Base-by-base conservation (phyloP, 2,113 vertebrate genomes). In the Salvator merianae region DNA sequence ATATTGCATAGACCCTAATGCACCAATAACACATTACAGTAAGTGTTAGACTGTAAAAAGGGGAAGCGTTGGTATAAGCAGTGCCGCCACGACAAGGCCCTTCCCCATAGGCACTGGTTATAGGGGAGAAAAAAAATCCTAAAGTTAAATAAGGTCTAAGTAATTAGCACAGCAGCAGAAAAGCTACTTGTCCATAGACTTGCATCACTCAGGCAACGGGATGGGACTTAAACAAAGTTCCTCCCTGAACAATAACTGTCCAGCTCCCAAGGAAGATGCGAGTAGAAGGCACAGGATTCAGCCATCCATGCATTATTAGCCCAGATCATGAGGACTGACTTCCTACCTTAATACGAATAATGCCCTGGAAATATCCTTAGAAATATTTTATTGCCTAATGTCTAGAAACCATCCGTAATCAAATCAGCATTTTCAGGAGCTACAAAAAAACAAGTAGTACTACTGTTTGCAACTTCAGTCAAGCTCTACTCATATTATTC, bases 11-110 rank as follows among this genome's bases (percentile, higher is more conserved):
- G 28, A 14, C 8, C 20, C 12, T 47, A 47, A 24, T 65, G 36
- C n/a, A 50, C 10, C 50, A 63, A 9, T 43, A 66, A 76, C 16
- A 84, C 16, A 79, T 20, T 30, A 82, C 28, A 24, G 10, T 26
- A 32, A 71, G 72, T 40, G 38, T 36, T 24, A 30, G 5, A 77
- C 13, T 59, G 70, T 55, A 63, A 77, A 84, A 84, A 84, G 77
- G 83, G 86, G 83, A 88, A 88, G 86, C 38, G 86, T 88, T 84
- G 79, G 86, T 84, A 81, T 55, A 88, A 84, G 86, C 86, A 88
- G 82, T 88, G 86, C 78, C 78, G 86, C 86, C 86, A 88, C 83
- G 82, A 84, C 86, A 88, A 88, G 86, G 86, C 82, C 86, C 82
- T 88, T 88, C 83, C 86, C 86, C 86, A 72, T 81, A 84, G 77